phyloP scores from a whole-genome alignment of 2,888 invertebrate genomes.

The Flabesymbios commensalis region DNA sequence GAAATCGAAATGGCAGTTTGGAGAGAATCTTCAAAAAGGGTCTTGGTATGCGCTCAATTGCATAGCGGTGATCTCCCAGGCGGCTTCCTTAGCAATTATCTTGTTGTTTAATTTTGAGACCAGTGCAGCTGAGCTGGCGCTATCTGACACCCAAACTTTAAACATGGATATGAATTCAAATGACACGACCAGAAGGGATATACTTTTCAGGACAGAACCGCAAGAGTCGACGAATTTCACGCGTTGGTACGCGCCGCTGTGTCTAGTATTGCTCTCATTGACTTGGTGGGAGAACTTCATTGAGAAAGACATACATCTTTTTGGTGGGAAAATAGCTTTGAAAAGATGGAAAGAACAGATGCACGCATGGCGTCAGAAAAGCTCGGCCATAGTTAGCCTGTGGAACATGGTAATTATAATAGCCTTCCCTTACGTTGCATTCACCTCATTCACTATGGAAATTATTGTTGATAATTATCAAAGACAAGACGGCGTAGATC shows the following conservation, averaged over 20 bases:
- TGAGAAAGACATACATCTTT: conserved; percentile 36
- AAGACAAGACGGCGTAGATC: no score
- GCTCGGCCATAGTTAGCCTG: conserved; percentile 42
- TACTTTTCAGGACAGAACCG: no score
- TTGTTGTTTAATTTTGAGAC: neutral
- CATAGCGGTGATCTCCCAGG: conserved; percentile 7
- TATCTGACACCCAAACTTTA: no score
- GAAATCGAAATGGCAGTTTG: no score
- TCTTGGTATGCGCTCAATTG: no score
- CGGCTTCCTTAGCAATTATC: conserved; percentile 1
- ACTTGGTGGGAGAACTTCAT: conserved; percentile 87
- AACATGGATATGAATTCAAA: no score
- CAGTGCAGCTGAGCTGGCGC: no score
- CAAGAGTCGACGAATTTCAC: no score
- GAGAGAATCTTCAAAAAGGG: no score
- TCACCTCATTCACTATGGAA: no score
- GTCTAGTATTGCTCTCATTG: conserved; percentile 72
- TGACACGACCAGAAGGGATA: no score
- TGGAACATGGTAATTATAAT: conserved; percentile 47
- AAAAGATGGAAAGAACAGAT: conserved; percentile 37
- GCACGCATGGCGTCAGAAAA: conserved; percentile 42
- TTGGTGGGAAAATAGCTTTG: conserved; percentile 4
- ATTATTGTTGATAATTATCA: no score
- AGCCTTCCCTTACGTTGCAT: conserved; percentile 32
- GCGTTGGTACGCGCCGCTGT: conserved; percentile 70